Conservation (phyloP, 2,888 invertebrate species). For the Drosophila incognita region DNA sequence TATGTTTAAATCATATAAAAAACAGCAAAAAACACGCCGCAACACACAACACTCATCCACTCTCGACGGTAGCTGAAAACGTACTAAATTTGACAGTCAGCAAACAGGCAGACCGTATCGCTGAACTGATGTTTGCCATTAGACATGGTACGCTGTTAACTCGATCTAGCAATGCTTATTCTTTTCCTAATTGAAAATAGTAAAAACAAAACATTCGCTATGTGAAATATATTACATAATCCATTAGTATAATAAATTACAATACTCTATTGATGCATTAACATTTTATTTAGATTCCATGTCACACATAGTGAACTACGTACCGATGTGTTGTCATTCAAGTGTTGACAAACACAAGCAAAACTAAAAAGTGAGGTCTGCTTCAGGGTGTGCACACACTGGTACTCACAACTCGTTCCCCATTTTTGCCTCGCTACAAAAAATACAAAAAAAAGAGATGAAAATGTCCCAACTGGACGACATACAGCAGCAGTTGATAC, state of each 20-base stretch:
- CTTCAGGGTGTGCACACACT: slow-evolving; percentile 21
- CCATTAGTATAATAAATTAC: not conserved
- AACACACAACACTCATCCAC: slow-evolving; percentile 36
- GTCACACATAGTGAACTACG: not conserved
- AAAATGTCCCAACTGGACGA: slow-evolving; percentile 73
- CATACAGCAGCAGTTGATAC: slow-evolving; percentile 88
- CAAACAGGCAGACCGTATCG: slow-evolving; percentile 31
- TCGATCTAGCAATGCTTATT: not conserved
- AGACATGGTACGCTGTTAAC: slow-evolving; percentile 2
- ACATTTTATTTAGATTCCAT: not conserved
- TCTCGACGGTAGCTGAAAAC: slow-evolving; percentile 53
- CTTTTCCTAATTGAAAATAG: not conserved
- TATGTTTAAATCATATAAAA: slow-evolving; percentile 48
- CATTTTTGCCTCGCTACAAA: slow-evolving; percentile 32
- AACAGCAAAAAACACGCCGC: slow-evolving; percentile 45
- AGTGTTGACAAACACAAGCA: slow-evolving; percentile 15
- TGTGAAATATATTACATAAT: not conserved
- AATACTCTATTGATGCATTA: too few species aligned
- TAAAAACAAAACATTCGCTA: not conserved
- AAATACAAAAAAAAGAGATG: slow-evolving; percentile 42
- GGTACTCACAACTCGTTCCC: slow-evolving; percentile 41
- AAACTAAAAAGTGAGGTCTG: slow-evolving; percentile 2
- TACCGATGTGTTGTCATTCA: not conserved
- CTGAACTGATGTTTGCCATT: not conserved
- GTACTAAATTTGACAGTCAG: slow-evolving; percentile 51